Conservation (phyloP, 1,140 invertebrate species). For the Brachionus calyciflorus region DNA sequence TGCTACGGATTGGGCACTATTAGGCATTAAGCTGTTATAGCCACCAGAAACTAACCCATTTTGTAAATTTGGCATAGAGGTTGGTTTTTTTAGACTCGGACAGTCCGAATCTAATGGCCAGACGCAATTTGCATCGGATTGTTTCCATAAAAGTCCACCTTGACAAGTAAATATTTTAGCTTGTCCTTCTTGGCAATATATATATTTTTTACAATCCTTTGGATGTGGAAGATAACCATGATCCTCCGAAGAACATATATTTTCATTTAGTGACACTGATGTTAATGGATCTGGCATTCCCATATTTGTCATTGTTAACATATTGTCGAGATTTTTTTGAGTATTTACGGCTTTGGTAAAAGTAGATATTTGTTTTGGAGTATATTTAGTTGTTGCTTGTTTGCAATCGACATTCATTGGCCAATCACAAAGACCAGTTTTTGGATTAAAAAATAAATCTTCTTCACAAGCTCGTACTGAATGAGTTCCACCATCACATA, state of each 20-base stretch:
- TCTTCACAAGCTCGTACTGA: conserved; percentile 41
- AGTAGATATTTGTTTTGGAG: neutral
- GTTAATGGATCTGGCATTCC: neutral
- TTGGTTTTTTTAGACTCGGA: conserved; percentile 42
- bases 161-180: conserved; percentile 39
- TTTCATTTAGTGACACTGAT: neutral
- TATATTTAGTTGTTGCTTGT: neutral
- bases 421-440: conserved; percentile 42
- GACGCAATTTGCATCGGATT: conserved; percentile 40
- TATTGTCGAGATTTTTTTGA: neutral
- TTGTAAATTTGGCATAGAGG: neutral
- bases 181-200: conserved; percentile 44
- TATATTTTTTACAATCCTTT: conserved; percentile 42
- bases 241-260: conserved; percentile 17
- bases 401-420: conserved; percentile 41
- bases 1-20: conserved; percentile 11
- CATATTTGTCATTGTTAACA: neutral
- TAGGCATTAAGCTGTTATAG: conserved; percentile 2
- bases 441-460: conserved; percentile 38
- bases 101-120: conserved; percentile 46
- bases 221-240: conserved; percentile 17
- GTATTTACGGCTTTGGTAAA: neutral
- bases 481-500: conserved; percentile 34
- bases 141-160: conserved; percentile 24
- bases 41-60: neutral